Evolutionary conservation across 2,113 vertebrate species (phyloP), one percentile per base, ranked within the genome.

Genomic region (Pteruthius melanotis): DNA sequence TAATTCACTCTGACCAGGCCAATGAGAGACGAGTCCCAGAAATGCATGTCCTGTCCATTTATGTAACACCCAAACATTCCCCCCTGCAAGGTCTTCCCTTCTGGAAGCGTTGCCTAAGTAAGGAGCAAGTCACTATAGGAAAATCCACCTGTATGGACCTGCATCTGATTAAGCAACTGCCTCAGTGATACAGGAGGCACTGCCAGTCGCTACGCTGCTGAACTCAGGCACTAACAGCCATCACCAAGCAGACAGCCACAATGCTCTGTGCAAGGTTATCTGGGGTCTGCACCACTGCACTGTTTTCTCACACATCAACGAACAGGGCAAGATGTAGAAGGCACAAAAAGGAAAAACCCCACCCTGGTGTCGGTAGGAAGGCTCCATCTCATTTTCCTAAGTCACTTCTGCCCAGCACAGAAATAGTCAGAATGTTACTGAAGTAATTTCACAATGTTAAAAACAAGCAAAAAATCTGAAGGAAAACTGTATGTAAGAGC

Each of bases 1-100:
- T 96, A 98, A 98, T 97, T 97, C 97, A 96, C 90, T 59, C 95
- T 93, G 97, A 97, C 27, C 95, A 97, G 89, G 90, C 93, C 96
- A 96, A 63, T 68, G 93, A 97, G 94, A 94, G 96, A 91, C n/a
- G 47, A 97, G 93, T 74, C 57, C 23, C 76, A 96, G 95, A 97
- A 95, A 94, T 37, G 66, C 81, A 82, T 44, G 63, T 37, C 59
- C 80, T 78, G 64, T 85, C 53, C 87, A 94, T 96, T 95, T 92
- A 95, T 5, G 19, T 79, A 93, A 96, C 27, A 91, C 57, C 90
- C 93, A 87, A 93, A 96, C 47, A 79, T 68, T 79, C 42, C 16
- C 65, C 47, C 9, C 28, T 52, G 82, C 47, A 89, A 93, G 54
- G 63, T 26, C 71, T 72, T 84, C 78, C 49, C 88, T 79, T 68